Conservation (phyloP, 2,113 vertebrate genomes). For the Menidia beryllina region DNA sequence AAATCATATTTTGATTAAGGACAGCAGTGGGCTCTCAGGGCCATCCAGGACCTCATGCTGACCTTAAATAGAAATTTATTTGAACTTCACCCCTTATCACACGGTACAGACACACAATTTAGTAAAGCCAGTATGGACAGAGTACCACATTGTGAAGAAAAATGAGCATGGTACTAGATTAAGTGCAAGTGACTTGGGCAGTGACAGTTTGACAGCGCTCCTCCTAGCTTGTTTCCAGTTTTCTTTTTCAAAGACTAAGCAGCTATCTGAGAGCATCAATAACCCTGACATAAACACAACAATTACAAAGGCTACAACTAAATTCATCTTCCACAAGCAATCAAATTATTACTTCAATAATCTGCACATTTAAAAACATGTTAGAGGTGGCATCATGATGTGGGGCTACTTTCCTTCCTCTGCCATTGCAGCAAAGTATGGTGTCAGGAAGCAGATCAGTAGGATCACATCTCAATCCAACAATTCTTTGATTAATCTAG, state of each 20-base stretch:
- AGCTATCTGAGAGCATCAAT: background rate
- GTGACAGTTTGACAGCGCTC: background rate
- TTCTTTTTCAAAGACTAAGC: background rate
- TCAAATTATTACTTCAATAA: background rate
- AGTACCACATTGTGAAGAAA: background rate
- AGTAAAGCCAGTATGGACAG: background rate
- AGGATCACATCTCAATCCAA: too few relatives aligned
- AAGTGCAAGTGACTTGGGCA: background rate
- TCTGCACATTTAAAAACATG: background rate
- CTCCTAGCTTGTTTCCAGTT: background rate
- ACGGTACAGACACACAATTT: conserved; percentile 4
- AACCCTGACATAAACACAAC: background rate
- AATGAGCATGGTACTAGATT: background rate
- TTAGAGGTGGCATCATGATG: background rate
- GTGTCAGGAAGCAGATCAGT: background rate
- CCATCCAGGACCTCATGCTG: conserved; percentile 17
- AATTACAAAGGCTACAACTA: background rate
- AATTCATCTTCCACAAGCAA: background rate
- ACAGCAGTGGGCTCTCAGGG: conserved; percentile 15
- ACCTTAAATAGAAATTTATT: conserved; percentile 44
- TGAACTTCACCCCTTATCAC: conserved; percentile 29
- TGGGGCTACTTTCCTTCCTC: background rate
- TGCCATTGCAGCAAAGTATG: background rate
- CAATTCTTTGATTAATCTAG: too few relatives aligned
- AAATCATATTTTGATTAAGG: conserved; percentile 36